Evolutionary conservation across 2,888 invertebrate genomes (phyloP), one percentile per base, ranked within the genome.

Genomic region (Idaea biselata): DNA sequence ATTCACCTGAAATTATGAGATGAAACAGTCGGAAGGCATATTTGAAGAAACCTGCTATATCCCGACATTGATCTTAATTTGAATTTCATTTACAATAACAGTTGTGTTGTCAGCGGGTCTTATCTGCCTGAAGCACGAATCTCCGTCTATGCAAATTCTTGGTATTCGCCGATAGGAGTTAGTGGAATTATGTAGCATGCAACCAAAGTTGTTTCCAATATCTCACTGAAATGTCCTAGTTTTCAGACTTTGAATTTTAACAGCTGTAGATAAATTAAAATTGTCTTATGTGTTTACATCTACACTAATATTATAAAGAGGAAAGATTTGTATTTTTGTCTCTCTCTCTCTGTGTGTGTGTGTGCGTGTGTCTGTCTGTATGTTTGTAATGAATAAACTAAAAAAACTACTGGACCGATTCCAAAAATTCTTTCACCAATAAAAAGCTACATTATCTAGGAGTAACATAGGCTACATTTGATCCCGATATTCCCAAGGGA

Each of bases 71-170:
- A 44, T 44, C 2, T 44, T 44, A 44, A 44, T 14, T 63, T 63
- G 63, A 63, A 66, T 63, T 66, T 63, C 58, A 59, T 44, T 53
- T 17, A 63, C 66, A 63, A 63, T 63, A 60, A 61, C 60, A 63
- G 60, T 61, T 59, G 66, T 66, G 66, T 63, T 63, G 66, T 63
- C 63, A 60, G 60, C 66, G 63, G 60, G 60, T 58, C 60, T 63
- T 63, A 65, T 60, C 61, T 55, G 62, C 60, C 61, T 60, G 63
- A 58, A 61, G 63, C 31, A 17, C 31, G 63, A 63, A 65, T 63
- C 60, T 61, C 60, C 62, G 62, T 65, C 64, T 56, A 56, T 56
- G 56, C 56, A 55, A 60, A 59, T 62, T 17, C 64, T 60, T 44
- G 17, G 54, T 59, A 44, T 60, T 60, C 59, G 59, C 59, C 60